Evolutionary conservation across 2,888 invertebrate genomes (phyloP), one percentile per base, ranked within the genome.

Genomic region (Cryptophagus acutangulus): DNA sequence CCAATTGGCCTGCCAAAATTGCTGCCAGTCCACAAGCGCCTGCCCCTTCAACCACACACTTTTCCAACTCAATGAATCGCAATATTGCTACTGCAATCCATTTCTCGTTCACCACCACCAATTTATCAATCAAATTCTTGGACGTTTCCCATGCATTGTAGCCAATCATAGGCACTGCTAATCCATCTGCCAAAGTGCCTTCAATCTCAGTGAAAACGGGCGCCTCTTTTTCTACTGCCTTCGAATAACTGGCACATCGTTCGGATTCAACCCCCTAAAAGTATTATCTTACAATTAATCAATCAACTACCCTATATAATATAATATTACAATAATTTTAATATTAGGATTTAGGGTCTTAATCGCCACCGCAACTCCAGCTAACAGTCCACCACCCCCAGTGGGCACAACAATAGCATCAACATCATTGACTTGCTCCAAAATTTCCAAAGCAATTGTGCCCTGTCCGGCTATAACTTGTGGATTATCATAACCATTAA

Each of bases 401-500:
- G 93, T 88, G 0, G 95, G 95, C 10, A 96, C 82, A 13, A 96
- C 74, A 17, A 94, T 81, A 0, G 93, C 93, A 67, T 95, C 92
- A 25, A 63, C 56, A 9, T 92, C 79, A 0, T 83, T 78, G 1
- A 94, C 87, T 67, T 95, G 91, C 59, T 94, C 92, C 15, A 91
- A 67, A 43, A 95, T 92, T 72, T 95, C 95, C 55, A 96, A 71
- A 0, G 92, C 95, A 60, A 93, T 78, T 0, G 95, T 95, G 6
- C 95, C 95, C 67, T 94, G 94, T 0, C 95, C 95, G 1, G 94
- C 90, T 76, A 95, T 84, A 47, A 95, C 91, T 64, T 93, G 83
- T 0, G 94, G 94, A 67, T 95, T 92, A 67, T 96, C 95, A 62
- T 94, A 95, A 85, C 93, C 93, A 69, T 95, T 95, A 20, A 96